Percentiles rank a stretch among this genome's conserved stretches.
Evolutionary conservation across 1,140 invertebrate species (phyloP).

Genomic region (Drosophila repletoides): DNA sequence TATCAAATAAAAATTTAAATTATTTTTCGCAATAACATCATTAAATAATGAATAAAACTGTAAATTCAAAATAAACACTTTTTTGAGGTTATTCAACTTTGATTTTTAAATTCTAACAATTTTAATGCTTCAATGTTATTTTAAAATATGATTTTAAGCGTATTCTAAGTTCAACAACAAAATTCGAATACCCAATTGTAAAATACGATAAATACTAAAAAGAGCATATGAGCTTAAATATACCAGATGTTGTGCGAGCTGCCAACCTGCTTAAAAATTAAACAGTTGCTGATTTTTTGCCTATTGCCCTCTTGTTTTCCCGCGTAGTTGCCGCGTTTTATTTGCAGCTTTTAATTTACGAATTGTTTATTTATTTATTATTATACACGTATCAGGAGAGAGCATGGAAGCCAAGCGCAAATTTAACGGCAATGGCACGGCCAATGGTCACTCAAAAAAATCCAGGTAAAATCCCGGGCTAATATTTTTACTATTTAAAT

Average conservation of each 20-base stretch:
- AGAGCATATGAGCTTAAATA: not conserved
- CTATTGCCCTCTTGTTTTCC: constrained; percentile 15
- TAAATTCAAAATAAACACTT: no score
- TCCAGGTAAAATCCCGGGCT: constrained; percentile 50
- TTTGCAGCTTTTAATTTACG: constrained; percentile 32
- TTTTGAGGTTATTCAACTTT: no score
- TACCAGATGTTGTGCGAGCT: not conserved
- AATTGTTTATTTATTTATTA: constrained; percentile 12
- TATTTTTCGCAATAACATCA: not conserved
- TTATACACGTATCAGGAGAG: not conserved
- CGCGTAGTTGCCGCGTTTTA: constrained; percentile 43
- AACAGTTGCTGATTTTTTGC: constrained; percentile 20
- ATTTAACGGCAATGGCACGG: constrained; percentile 42
- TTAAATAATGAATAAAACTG: no score
- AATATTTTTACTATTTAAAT: not conserved
- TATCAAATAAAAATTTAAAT: not conserved
- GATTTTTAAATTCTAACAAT: no score
- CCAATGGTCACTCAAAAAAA: constrained; percentile 57
- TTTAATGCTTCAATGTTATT: no score
- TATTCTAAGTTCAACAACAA: no score
- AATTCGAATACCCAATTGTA: no score
- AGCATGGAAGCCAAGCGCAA: constrained; percentile 65
- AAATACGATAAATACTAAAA: not conserved
- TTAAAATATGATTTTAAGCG: no score
- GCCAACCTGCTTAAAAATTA: constrained; percentile 4